Evolutionary conservation across 2,113 vertebrate species (phyloP).

Genomic region (Leiothrix lutea): DNA sequence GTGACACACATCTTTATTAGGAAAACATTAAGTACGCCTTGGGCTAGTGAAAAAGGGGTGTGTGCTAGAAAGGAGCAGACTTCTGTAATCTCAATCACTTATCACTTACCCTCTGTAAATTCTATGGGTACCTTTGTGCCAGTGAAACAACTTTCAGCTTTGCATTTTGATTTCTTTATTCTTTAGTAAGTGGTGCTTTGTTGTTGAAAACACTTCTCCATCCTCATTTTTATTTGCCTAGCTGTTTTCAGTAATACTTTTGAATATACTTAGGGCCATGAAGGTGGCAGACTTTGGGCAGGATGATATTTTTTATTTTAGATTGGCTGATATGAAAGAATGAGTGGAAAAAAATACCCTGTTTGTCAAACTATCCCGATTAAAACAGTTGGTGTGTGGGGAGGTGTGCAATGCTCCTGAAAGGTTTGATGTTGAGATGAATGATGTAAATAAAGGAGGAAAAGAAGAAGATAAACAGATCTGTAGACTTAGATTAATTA

Average conservation of each 20-base stretch:
- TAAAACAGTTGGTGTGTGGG: background rate
- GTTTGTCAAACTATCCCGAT: background rate
- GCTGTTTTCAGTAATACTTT: background rate
- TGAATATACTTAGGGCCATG: background rate
- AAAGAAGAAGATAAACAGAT: background rate
- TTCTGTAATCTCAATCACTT: background rate
- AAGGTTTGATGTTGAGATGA: background rate
- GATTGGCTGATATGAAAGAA: background rate
- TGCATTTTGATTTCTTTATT: background rate
- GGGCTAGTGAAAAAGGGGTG: background rate
- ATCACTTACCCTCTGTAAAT: background rate
- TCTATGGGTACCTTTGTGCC: background rate
- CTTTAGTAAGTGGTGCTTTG: background rate
- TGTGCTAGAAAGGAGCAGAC: background rate
- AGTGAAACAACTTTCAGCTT: background rate
- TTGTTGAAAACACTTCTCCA: background rate
- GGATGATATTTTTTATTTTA: background rate
- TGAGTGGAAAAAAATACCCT: background rate
- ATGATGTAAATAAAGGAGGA: background rate
- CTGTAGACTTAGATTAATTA: background rate
- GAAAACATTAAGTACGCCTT: background rate
- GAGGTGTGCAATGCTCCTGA: background rate
- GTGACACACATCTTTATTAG: background rate
- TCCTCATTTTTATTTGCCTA: background rate
- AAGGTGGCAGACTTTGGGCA: background rate